These are phyloP conservation scores for Mesocentrotus franciscanus DNA, from an alignment of 53 echinoderm and acorn worm species.

Conservation along the genomic window DNA sequence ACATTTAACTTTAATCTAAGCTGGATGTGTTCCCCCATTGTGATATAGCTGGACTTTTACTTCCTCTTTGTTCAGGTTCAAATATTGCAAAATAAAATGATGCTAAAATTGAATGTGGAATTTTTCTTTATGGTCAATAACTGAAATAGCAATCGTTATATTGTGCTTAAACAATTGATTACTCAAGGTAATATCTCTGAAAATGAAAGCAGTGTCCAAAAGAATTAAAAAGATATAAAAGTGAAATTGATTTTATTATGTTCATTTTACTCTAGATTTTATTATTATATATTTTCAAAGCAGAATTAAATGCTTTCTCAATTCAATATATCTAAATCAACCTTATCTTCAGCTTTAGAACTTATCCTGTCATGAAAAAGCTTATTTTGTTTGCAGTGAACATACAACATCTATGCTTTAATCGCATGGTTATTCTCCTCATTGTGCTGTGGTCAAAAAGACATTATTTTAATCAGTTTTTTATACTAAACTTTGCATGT, in stretches of 20 bases:
- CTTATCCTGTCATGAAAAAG: not conserved
- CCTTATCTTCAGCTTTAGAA: not conserved
- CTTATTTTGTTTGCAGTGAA: conserved; percentile 15
- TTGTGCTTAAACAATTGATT: not conserved
- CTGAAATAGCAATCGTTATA: not conserved
- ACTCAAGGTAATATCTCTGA: not conserved
- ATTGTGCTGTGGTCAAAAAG: not conserved
- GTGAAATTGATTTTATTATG: not conserved
- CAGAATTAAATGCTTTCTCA: not conserved
- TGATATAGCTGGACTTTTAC: not conserved
- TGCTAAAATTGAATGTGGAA: not conserved
- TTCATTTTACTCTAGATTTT: not conserved
- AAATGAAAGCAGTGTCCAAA: not conserved
- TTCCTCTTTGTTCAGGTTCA: not conserved
- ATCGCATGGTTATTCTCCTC: not conserved
- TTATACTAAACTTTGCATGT: not conserved
- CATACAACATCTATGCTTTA: not conserved
- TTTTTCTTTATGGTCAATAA: not conserved
- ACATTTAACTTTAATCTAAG: not conserved
- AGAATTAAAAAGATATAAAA: not conserved
- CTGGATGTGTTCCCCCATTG: not conserved
- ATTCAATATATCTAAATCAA: not conserved
- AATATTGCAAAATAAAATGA: not conserved
- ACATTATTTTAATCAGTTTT: not conserved
- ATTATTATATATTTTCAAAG: not conserved